Evolutionary conservation across 1,140 invertebrate genomes (phyloP), one percentile per base, ranked within the genome.

Genomic region (Drosophila arizonae): DNA sequence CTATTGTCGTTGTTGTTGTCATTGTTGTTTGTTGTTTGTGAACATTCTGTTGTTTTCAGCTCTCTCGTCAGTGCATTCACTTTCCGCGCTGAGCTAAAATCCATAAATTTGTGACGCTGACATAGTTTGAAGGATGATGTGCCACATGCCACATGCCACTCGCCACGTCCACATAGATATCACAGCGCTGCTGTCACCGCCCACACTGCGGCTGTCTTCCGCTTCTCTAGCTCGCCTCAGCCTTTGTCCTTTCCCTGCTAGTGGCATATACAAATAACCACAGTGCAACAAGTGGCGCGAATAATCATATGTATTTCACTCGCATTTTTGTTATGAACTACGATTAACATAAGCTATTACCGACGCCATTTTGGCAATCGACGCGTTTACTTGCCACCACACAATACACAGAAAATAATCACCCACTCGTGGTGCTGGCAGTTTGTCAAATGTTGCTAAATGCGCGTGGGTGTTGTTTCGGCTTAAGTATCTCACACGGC

Each of bases 51-150:
- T 51, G 24, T 67, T 51, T 6, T 51, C n/a, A 46, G 26, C 41
- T 43, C 33, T 46, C 43, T 46, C 43, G 57, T 26, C 41, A 45
- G 24, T 67, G 60, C 45, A 64, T 67, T 72, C 57, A 79, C 77
- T 78, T 76, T 60, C 41, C 17, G 54, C 54, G 71, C 45, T 65
- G 33, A 65, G 43, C 48, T 36, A 77, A 77, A 67, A 77, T 70
- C 73, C 74, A 88, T 88, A 88, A 76, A 80, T 84, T 67, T 60
- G 43, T 77, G 70, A 13, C 52, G 54, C 36, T 82, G 82, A 77
- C 82, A 78, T 72, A 55, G 43, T 51, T 69, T 75, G 79, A 77
- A 48, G 74, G 76, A 88, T 88, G 84, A 80, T 70, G 77, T 75
- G 76, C 67, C 72, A 71, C 21, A 48, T 24, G 41, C 50, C 26